Percentiles rank a stretch among this genome's conserved stretches.
These are phyloP conservation scores for Drosophila rubida DNA, from an alignment of 2,888 invertebrate species.

Conservation along the genomic window DNA sequence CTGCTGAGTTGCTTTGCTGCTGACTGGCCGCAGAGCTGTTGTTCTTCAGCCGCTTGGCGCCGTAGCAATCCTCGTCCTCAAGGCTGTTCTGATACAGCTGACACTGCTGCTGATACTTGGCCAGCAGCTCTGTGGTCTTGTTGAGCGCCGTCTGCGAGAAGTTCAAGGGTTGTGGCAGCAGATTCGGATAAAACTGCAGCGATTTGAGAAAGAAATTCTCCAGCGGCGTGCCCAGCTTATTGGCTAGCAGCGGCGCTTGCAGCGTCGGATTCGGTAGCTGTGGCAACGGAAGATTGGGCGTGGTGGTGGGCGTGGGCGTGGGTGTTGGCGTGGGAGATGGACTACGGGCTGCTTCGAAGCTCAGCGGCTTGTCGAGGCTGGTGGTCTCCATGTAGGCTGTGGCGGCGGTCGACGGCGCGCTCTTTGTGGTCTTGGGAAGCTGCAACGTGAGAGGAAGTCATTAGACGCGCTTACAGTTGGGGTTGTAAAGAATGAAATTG, in stretches of 20 bases:
- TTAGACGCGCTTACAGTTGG: no score
- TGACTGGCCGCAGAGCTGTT: slow-evolving; percentile 3
- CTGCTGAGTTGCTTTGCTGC: slow-evolving; percentile 2
- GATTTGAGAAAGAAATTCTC: slow-evolving; percentile 85
- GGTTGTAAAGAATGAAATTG: neutral
- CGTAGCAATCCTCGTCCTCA: slow-evolving; percentile 64
- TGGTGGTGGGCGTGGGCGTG: slow-evolving; percentile 58
- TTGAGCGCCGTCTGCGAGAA: slow-evolving; percentile 85
- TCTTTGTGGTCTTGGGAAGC: slow-evolving; percentile 79
- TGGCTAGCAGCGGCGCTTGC: slow-evolving; percentile 64
- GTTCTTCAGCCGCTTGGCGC: slow-evolving; percentile 71
- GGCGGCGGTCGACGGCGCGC: slow-evolving; percentile 27
- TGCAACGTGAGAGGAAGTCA: slow-evolving; percentile 6
- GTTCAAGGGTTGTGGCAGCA: slow-evolving; percentile 84
- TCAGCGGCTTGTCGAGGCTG: slow-evolving; percentile 48
- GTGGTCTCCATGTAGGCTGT: slow-evolving; percentile 47
- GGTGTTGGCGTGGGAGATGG: slow-evolving; percentile 62
- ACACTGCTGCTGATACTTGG: slow-evolving; percentile 84
- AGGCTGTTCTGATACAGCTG: slow-evolving; percentile 80
- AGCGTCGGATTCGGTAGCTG: slow-evolving; percentile 60
- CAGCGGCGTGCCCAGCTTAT: slow-evolving; percentile 81
- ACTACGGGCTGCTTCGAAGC: slow-evolving; percentile 57
- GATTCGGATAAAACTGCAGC: slow-evolving; percentile 84
- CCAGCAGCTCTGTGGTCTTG: slow-evolving; percentile 83
- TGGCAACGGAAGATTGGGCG: slow-evolving; percentile 52